Evolutionary conservation across 2,888 invertebrate species (phyloP).

Genomic region (Ectemnius lituratus): DNA sequence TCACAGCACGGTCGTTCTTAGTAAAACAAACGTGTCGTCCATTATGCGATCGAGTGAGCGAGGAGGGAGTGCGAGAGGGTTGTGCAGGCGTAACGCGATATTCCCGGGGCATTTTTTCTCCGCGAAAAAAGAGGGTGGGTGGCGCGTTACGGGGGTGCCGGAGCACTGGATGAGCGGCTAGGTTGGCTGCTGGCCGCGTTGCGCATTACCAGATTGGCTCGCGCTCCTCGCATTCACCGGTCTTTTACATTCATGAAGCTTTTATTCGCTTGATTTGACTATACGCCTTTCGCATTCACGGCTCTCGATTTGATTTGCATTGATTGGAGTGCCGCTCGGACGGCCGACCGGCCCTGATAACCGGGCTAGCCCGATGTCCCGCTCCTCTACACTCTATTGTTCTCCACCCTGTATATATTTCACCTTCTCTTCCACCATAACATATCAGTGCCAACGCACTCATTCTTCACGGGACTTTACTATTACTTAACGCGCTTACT

Average conservation of each 20-base stretch:
- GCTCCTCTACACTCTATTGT: background rate
- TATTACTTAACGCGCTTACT: too few relatives aligned
- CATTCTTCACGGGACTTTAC: too few relatives aligned
- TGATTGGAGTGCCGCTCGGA: conserved; percentile 73
- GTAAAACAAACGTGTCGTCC: conserved; percentile 23
- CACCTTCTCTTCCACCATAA: too few relatives aligned
- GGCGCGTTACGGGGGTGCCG: background rate
- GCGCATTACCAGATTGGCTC: conserved; percentile 75
- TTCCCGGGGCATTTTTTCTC: conserved; percentile 40
- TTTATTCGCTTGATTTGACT: conserved; percentile 77
- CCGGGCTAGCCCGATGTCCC: conserved; percentile 25
- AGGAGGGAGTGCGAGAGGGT: conserved; percentile 8
- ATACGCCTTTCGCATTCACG: conserved; percentile 71
- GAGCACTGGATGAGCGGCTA: conserved; percentile 22
- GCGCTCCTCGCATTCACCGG: conserved; percentile 70
- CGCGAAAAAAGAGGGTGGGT: background rate
- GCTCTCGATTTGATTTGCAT: conserved; percentile 77
- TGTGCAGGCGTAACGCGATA: conserved; percentile 36
- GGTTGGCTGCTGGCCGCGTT: conserved; percentile 11
- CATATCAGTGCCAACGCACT: too few relatives aligned
- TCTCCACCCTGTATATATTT: background rate
- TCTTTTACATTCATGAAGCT: conserved; percentile 77
- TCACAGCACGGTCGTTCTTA: background rate
- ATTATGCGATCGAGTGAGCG: conserved; percentile 15
- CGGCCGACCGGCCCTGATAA: conserved; percentile 53